These are phyloP conservation scores for Stegana nigrithorax DNA, from an alignment of 2,888 invertebrate genomes.

Conservation along the genomic window DNA sequence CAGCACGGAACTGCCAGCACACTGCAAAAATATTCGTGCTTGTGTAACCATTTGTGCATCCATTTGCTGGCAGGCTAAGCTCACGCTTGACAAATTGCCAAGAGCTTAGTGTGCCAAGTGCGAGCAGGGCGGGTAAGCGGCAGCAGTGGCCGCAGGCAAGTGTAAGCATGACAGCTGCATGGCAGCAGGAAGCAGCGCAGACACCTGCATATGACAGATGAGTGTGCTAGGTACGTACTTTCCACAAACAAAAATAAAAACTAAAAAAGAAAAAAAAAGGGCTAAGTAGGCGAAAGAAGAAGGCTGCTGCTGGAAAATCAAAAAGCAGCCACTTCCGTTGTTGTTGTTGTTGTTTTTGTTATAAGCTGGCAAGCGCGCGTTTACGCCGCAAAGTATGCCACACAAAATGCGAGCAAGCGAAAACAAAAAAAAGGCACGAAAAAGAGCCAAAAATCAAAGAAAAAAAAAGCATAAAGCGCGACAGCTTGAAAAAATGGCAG, in stretches of 20 bases:
- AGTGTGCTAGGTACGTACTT: too few relatives aligned
- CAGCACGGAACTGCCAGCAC: too few relatives aligned
- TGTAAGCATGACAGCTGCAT: neutral
- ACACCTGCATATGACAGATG: constrained; percentile 11
- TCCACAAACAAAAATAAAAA: too few relatives aligned
- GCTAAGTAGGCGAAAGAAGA: neutral
- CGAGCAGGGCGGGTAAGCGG: neutral
- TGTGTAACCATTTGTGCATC: too few relatives aligned
- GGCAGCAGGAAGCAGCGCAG: constrained; percentile 5
- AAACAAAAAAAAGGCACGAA: neutral
- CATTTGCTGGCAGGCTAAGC: constrained; percentile 11
- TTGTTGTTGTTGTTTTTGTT: neutral
- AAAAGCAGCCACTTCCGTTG: neutral
- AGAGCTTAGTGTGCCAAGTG: neutral
- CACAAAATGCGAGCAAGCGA: neutral
- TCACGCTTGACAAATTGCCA: constrained; percentile 18
- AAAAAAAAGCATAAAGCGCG: constrained; percentile 3
- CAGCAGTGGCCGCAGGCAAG: neutral
- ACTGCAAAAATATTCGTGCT: too few relatives aligned
- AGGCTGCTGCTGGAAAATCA: neutral
- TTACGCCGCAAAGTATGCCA: constrained; percentile 4
- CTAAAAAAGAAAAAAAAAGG: neutral
- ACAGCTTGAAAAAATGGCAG: constrained; percentile 6
- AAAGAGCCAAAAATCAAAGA: neutral
- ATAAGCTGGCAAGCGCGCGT: too few relatives aligned